Conservation (phyloP, 2,113 vertebrate species). For the Dicaeum eximium region DNA sequence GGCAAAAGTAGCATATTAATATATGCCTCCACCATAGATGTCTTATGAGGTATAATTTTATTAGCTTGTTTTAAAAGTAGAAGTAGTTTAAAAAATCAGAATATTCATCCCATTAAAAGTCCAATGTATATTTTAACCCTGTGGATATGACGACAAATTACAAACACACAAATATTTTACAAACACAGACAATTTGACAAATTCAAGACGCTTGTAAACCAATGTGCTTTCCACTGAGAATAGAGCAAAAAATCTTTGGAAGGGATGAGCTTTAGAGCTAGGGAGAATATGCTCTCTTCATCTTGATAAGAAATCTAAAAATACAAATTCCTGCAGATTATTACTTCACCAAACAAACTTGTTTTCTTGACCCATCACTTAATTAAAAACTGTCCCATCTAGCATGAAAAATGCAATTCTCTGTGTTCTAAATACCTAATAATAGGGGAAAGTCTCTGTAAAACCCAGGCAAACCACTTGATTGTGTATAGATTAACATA, state of each 20-base stretch:
- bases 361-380: background rate
- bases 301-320: slow-evolving; percentile 5
- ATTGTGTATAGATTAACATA: slow-evolving; percentile 42
- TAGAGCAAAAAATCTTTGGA: background rate
- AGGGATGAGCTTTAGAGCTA: background rate
- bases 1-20: background rate
- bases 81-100: background rate
- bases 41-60: background rate
- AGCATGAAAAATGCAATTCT: background rate
- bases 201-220: background rate
- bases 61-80: background rate
- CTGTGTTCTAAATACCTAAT: background rate
- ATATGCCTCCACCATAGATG: background rate
- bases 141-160: background rate
- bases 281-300: background rate
- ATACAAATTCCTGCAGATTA: background rate
- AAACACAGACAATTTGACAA: background rate
- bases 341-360: background rate
- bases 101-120: background rate
- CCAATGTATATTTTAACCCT: background rate
- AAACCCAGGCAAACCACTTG: slow-evolving; percentile 7
- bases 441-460: background rate
- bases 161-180: background rate
- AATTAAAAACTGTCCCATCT: background rate
- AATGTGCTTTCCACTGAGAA: background rate